Percentiles rank a stretch among this genome's conserved stretches.
These are phyloP conservation scores for Saccostrea cuccullata DNA, from an alignment of 1,140 invertebrate species.

Conservation along the genomic window DNA sequence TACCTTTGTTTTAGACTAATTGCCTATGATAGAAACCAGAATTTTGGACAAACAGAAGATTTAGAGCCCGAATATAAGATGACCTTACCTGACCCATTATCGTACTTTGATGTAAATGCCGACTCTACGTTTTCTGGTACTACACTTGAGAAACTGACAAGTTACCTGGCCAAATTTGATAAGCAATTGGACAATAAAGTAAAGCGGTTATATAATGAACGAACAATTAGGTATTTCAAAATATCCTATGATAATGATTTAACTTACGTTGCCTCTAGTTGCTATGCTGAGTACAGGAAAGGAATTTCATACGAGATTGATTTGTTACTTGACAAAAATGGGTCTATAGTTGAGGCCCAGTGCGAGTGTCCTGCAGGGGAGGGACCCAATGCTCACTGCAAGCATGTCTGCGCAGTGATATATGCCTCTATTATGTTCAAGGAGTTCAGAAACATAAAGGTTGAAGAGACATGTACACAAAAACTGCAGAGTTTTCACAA, in stretches of 20 bases:
- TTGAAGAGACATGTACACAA: slow-evolving; percentile 57
- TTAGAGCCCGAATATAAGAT: not conserved
- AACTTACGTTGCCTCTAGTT: slow-evolving; percentile 36
- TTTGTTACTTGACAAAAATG: slow-evolving; percentile 48
- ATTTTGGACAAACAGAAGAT: slow-evolving; percentile 16
- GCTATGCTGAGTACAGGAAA: slow-evolving; percentile 61
- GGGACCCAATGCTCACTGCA: slow-evolving; percentile 63
- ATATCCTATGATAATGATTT: not conserved
- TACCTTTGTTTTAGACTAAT: not conserved
- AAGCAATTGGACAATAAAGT: slow-evolving; percentile 37
- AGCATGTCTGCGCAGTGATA: slow-evolving; percentile 57
- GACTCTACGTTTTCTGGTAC: not conserved
- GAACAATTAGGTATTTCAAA: slow-evolving; percentile 26
- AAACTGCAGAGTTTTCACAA: slow-evolving; percentile 57
- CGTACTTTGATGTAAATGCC: not conserved
- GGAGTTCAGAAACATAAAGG: not conserved
- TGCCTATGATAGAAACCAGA: slow-evolving; percentile 34
- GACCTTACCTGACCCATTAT: not conserved
- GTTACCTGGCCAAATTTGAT: slow-evolving; percentile 7
- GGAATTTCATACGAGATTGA: slow-evolving; percentile 55
- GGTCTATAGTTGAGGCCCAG: slow-evolving; percentile 51
- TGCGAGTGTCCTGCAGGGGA: slow-evolving; percentile 65
- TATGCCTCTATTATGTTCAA: slow-evolving; percentile 47
- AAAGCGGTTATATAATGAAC: slow-evolving; percentile 38
- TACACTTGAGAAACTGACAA: not conserved